phyloP scores from a whole-genome alignment of 2,888 invertebrate species.

The Drosophila rellima region DNA sequence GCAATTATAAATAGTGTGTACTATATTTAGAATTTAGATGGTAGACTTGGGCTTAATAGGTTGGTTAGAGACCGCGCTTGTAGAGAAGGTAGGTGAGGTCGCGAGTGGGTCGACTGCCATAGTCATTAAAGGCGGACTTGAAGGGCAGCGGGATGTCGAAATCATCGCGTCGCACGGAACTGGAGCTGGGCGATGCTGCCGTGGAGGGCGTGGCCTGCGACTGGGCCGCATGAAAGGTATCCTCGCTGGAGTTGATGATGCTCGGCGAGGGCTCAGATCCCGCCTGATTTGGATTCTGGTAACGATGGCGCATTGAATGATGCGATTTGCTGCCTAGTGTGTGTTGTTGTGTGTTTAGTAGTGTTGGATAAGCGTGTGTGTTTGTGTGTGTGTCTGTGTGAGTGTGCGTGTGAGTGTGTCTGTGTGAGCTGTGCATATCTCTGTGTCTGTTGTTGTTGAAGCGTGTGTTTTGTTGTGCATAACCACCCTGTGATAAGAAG shows the following conservation, averaged over 20 bases:
- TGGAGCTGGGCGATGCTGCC: constrained; percentile 10
- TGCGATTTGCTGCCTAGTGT: constrained; percentile 22
- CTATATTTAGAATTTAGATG: constrained; percentile 8
- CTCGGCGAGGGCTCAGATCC: constrained; percentile 5
- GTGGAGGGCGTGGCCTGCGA: constrained; percentile 38
- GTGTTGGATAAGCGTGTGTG: constrained; percentile 21
- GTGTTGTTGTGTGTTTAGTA: constrained; percentile 15
- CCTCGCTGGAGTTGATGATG: constrained; percentile 69
- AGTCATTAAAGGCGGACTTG: constrained; percentile 71
- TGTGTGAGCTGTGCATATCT: constrained; percentile 10
- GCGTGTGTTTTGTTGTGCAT: constrained; percentile 11
- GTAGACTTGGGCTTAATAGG: constrained; percentile 6
- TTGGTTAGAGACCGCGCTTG: constrained; percentile 58
- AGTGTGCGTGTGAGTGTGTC: constrained; percentile 25
- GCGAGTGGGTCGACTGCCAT: constrained; percentile 65
- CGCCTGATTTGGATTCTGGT: neutral
- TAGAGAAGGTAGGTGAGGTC: constrained; percentile 68
- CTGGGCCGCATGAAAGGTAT: constrained; percentile 56
- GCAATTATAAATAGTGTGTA: constrained; percentile 2
- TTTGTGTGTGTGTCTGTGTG: constrained; percentile 21
- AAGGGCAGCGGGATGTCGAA: constrained; percentile 61
- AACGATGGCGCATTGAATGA: constrained; percentile 20
- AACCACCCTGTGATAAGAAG: constrained; percentile 10
- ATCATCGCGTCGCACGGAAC: neutral
- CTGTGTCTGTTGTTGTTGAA: constrained; percentile 27